Evolutionary conservation across 2,113 vertebrate species (phyloP), one percentile per base, ranked within the genome.

Genomic region (Actenoides lindsayi): DNA sequence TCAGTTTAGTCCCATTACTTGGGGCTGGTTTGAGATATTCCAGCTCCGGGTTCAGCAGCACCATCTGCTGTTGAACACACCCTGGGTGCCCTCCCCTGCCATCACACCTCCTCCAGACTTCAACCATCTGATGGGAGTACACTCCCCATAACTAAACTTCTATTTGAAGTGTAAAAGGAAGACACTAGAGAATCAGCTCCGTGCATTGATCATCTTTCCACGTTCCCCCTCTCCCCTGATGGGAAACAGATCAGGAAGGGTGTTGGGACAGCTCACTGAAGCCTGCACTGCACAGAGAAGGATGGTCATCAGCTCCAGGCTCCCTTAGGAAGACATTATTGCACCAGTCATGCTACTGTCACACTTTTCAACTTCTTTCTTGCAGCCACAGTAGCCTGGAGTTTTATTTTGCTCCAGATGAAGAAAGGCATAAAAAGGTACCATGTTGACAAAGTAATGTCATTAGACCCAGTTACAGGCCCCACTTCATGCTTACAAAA

Each of bases 401-500:
- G 64, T 74, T 67, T 59, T 90, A 70, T 63, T 92, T 86, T 78
- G 51, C 80, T 88, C 54, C 6, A 0, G 76, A 70, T 80, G 37
- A 92, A 79, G 35, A 57, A 37, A 81, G 31, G 54, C 35, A 81
- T 70, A 54, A 85, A 93, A 90, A 90, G 63, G 74, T 65, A 94
- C 54, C 31, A 80, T 17, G 6, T 27, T 88, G 70, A 92, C 85
- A 86, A 90, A 90, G 83, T 74, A 74, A 83, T 81, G 73, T 56
- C 69, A 77, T 92, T 78, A 95, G 46, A 73, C 23, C 50, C 50
- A 87, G 80, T 91, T 92, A 64, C 75, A 78, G 80, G 64, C 50
- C 77, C 23, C 25, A 65, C 80, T 88, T 88, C 69, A 63, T 68
- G 56, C 88, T 92, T 69, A 70, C 50, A 94, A 90, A 93, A 97